Percentiles rank a stretch among this genome's conserved stretches.
Evolutionary conservation across 1,140 invertebrate species (phyloP).

Genomic region (Aphelenchoides besseyi): DNA sequence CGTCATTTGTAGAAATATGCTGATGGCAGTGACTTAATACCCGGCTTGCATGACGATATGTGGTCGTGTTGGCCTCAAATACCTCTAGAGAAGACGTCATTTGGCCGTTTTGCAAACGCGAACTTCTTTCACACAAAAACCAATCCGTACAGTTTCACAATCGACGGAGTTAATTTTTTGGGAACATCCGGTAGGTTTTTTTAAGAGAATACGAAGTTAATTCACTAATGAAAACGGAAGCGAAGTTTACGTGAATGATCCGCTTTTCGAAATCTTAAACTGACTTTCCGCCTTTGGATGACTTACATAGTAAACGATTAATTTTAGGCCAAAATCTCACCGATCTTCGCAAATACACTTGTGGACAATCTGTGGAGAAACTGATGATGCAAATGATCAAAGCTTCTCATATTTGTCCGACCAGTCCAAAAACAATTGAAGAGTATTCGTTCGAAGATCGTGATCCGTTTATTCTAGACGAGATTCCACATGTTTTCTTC

Average conservation of each 20-base stretch:
- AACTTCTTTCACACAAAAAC: conserved; percentile 35
- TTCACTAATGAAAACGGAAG: no score
- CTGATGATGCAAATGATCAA: conserved; percentile 38
- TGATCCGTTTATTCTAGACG: conserved; percentile 82
- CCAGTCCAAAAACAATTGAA: conserved; percentile 63
- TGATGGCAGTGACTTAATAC: conserved; percentile 42
- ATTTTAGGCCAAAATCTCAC: conserved; percentile 43
- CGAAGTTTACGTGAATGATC: no score
- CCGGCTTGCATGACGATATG: conserved; percentile 40
- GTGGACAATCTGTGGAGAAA: not conserved
- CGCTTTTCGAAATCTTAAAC: no score
- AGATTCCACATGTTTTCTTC: conserved; percentile 85
- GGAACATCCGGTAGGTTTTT: conserved; percentile 42
- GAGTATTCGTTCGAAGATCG: conserved; percentile 78
- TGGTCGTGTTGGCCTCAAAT: conserved; percentile 16
- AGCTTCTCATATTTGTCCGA: conserved; percentile 36
- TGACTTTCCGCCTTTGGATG: no score
- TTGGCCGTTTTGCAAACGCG: conserved; percentile 20
- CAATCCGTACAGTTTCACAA: conserved; percentile 43
- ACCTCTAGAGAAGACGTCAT: conserved; percentile 43
- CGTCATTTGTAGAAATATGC: conserved; percentile 29
- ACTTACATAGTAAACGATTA: no score
- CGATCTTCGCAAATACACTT: conserved; percentile 38
- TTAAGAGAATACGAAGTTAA: no score
- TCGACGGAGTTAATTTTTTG: conserved; percentile 33